phyloP scores from a whole-genome alignment of 2,888 invertebrate genomes.

The Oxytorus armatus region DNA sequence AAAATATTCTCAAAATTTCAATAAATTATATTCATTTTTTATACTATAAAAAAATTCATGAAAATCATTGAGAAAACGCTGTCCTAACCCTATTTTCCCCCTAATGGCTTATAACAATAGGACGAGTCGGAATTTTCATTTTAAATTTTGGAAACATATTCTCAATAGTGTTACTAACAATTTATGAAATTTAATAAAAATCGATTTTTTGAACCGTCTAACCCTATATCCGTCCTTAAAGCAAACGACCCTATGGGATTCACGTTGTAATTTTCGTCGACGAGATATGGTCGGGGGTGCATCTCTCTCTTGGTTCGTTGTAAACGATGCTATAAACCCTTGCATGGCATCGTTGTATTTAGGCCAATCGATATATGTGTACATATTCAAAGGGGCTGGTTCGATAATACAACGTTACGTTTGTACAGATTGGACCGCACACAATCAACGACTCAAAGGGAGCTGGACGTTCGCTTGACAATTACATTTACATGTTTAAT shows the following conservation, averaged over 20 bases:
- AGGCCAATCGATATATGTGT: constrained; percentile 81
- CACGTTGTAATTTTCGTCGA: constrained; percentile 6
- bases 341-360: constrained; percentile 79
- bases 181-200: no score
- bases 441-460: constrained; percentile 26
- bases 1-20: no score
- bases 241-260: constrained; percentile 26
- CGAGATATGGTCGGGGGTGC: constrained; percentile 16
- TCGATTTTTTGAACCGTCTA: no score
- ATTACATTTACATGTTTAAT: constrained; percentile 22
- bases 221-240: no score
- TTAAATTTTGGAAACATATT: no score
- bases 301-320: constrained; percentile 11
- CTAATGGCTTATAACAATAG: no score
- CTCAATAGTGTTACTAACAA: no score
- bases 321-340: constrained; percentile 41
- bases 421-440: constrained; percentile 5
- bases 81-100: no score
- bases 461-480: constrained; percentile 40
- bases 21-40: no score
- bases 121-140: no score
- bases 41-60: no score
- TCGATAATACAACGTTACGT: constrained; percentile 25
- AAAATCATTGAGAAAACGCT: no score
- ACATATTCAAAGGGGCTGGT: constrained; percentile 53